These are phyloP conservation scores for Caenorhabditis sp. DNA, from an alignment of 2,888 invertebrate genomes.

Conservation along the genomic window DNA sequence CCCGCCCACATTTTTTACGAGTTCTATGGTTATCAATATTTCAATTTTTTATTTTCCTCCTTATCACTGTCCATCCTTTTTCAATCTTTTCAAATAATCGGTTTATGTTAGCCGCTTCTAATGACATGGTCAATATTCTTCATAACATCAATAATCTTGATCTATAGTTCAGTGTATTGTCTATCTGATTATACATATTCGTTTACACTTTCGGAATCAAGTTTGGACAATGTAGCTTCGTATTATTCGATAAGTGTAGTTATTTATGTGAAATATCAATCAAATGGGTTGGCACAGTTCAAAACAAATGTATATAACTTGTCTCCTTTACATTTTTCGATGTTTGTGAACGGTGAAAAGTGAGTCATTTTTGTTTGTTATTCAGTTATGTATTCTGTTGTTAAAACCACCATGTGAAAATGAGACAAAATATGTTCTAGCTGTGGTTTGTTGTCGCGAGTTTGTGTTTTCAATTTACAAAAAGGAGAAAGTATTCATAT, in stretches of 20 bases:
- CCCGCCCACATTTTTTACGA: too few species aligned
- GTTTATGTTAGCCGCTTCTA: neutral
- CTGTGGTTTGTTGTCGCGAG: neutral
- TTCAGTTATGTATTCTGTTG: neutral
- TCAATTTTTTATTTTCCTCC: too few species aligned
- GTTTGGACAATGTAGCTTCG: conserved; percentile 11
- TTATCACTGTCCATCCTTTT: too few species aligned
- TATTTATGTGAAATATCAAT: conserved; percentile 11
- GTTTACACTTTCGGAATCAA: conserved; percentile 18
- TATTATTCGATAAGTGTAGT: conserved; percentile 17
- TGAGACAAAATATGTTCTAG: neutral
- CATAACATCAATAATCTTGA: neutral
- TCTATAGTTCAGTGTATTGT: neutral
- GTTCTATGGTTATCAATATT: too few species aligned
- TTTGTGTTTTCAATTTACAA: neutral
- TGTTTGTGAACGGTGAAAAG: conserved; percentile 32
- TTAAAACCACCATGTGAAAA: neutral
- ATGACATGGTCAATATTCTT: neutral
- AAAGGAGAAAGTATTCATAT: neutral
- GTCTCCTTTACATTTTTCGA: conserved; percentile 24
- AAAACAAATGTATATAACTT: conserved; percentile 17
- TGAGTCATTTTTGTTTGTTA: conserved; percentile 13
- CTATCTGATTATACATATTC: conserved; percentile 7
- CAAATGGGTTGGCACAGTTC: conserved; percentile 10
- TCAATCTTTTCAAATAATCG: neutral